Percentiles rank a stretch among this genome's conserved stretches.
These are phyloP conservation scores for Mus spretus DNA, from an alignment of 2,797 vertebrate species.

Conservation along the genomic window DNA sequence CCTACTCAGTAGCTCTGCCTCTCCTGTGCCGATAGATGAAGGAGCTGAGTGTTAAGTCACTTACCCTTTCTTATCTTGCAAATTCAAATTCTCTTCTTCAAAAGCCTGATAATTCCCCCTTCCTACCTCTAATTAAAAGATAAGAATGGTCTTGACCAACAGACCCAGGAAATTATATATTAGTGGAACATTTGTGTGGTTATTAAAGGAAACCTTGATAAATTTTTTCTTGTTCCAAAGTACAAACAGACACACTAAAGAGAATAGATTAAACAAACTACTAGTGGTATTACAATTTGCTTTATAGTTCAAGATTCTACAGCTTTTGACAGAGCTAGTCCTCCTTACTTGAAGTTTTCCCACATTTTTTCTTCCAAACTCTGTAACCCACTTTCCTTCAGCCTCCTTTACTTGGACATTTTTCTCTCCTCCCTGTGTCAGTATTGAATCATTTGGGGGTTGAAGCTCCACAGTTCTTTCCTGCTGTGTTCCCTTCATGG, in stretches of 20 bases:
- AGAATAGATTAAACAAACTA: neutral
- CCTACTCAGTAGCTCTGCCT: neutral
- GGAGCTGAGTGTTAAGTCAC: neutral
- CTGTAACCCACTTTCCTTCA: neutral
- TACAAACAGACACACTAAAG: conserved; percentile 34
- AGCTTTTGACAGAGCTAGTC: neutral
- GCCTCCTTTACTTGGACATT: neutral
- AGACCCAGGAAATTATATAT: neutral
- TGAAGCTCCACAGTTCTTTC: neutral
- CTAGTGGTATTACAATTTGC: neutral
- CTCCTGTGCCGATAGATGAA: neutral
- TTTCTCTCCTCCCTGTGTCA: neutral
- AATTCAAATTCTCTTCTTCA: conserved; percentile 14
- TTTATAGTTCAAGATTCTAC: neutral
- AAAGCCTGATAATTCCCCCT: neutral
- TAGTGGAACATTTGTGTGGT: neutral
- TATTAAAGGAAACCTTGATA: neutral
- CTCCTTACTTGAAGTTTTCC: conserved; percentile 11
- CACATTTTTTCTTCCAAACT: neutral
- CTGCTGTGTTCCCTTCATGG: neutral
- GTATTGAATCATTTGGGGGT: neutral
- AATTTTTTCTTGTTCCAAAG: neutral
- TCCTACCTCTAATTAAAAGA: neutral
- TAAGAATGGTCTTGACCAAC: conserved; percentile 9
- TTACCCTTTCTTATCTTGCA: neutral